Evolutionary conservation across 2,888 invertebrate genomes (phyloP).

Genomic region (Oscheius onirici): DNA sequence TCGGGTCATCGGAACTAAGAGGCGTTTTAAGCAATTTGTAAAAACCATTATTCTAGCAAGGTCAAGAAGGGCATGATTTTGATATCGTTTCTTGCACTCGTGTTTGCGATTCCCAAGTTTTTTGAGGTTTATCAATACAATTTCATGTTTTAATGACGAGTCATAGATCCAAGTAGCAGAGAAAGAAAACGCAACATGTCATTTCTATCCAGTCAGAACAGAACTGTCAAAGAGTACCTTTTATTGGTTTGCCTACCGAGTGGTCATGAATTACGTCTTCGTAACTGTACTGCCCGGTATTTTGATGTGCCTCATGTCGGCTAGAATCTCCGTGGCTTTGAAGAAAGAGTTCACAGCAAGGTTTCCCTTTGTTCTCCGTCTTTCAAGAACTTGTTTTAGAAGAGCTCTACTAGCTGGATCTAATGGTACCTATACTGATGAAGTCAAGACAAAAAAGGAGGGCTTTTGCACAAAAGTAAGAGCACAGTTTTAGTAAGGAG

Average conservation of each 20-base stretch:
- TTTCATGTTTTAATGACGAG: no score
- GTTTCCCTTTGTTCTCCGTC: no score
- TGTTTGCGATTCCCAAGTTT: constrained; percentile 1
- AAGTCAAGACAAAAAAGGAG: neutral
- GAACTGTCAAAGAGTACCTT: constrained; percentile 5
- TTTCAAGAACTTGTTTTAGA: neutral
- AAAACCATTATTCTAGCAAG: no score
- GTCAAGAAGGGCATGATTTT: neutral
- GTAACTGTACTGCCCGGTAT: neutral
- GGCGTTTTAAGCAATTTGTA: neutral
- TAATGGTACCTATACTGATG: neutral
- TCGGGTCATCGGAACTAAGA: neutral
- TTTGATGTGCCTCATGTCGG: neutral
- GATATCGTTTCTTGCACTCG: neutral
- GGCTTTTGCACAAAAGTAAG: neutral
- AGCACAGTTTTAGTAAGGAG: neutral
- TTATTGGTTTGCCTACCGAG: constrained; percentile 12
- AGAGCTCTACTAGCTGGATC: neutral
- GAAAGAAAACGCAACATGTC: no score
- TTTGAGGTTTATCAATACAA: neutral
- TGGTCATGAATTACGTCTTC: neutral
- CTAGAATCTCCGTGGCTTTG: neutral
- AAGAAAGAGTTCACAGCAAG: neutral
- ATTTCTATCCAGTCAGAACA: neutral
- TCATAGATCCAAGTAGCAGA: no score